These are phyloP conservation scores for Daubentonia madagascariensis DNA, from an alignment of 2,113 vertebrate genomes.

Conservation along the genomic window DNA sequence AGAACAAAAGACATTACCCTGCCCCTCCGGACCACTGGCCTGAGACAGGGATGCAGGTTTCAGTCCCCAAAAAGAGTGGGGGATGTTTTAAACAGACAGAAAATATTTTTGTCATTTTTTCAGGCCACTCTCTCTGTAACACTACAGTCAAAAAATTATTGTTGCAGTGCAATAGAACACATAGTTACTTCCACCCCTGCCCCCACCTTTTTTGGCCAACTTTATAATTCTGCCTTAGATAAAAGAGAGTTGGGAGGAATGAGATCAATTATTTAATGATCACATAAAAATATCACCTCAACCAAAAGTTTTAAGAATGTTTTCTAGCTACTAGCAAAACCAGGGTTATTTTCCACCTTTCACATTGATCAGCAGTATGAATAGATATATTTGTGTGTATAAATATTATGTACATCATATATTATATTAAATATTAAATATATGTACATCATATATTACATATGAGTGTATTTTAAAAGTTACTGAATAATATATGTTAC, in stretches of 20 bases:
- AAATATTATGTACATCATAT: neutral
- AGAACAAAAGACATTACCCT: no score
- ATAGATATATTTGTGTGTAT: neutral
- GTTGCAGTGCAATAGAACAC: neutral
- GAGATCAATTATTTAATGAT: neutral
- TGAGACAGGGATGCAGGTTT: no score
- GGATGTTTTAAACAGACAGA: no score
- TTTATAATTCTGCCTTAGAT: neutral
- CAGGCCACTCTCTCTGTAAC: neutral
- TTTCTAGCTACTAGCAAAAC: neutral
- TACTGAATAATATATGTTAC: neutral
- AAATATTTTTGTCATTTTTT: no score
- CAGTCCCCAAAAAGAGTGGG: no score
- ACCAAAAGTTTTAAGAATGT: neutral
- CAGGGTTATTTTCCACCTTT: neutral
- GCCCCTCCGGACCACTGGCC: no score
- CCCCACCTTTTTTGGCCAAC: neutral
- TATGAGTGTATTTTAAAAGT: neutral
- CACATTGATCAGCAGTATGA: neutral
- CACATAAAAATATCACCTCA: neutral
- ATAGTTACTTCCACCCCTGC: neutral
- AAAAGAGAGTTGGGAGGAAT: neutral
- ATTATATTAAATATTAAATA: neutral
- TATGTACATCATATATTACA: neutral
- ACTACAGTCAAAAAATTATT: neutral